A percentile compares a stretch with the other conserved stretches of the same genome.
Evolutionary conservation across 2,888 invertebrate species (phyloP).

Genomic region (Calliphora vomitoria): DNA sequence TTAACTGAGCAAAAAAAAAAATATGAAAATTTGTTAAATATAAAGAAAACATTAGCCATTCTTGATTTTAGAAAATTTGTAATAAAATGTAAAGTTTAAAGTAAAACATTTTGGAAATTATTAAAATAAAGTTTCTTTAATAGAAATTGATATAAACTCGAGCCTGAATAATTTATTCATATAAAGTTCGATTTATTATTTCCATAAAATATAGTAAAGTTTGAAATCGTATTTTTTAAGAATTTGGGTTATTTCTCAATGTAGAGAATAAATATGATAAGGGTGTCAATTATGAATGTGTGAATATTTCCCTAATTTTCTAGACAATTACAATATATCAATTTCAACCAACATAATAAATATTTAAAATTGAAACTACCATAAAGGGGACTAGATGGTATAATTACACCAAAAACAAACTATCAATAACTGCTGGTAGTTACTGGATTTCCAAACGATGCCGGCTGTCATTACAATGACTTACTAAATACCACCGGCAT

Average conservation of each 20-base stretch:
- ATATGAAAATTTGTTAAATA: not conserved
- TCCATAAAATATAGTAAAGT: too few relatives aligned
- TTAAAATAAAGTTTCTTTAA: too few relatives aligned
- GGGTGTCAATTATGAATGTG: not conserved
- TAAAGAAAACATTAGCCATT: not conserved
- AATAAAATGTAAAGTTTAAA: not conserved
- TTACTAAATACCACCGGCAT: conserved; percentile 55
- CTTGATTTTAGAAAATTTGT: conserved; percentile 7
- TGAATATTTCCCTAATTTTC: conserved; percentile 10
- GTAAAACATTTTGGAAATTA: too few relatives aligned
- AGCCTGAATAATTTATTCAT: too few relatives aligned
- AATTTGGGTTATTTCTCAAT: too few relatives aligned
- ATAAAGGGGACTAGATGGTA: not conserved
- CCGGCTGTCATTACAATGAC: conserved; percentile 22
- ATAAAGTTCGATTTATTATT: too few relatives aligned
- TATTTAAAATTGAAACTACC: not conserved
- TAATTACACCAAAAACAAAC: conserved; percentile 12
- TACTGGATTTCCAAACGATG: not conserved
- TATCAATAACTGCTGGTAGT: conserved; percentile 47
- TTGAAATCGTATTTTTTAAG: too few relatives aligned
- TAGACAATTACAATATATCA: conserved; percentile 36
- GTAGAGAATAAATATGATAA: not conserved
- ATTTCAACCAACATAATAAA: conserved; percentile 14
- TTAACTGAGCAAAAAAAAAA: not conserved
- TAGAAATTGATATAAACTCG: too few relatives aligned